These are phyloP conservation scores for Poecilia velifera DNA, from an alignment of 2,797 vertebrate species.

Conservation along the genomic window DNA sequence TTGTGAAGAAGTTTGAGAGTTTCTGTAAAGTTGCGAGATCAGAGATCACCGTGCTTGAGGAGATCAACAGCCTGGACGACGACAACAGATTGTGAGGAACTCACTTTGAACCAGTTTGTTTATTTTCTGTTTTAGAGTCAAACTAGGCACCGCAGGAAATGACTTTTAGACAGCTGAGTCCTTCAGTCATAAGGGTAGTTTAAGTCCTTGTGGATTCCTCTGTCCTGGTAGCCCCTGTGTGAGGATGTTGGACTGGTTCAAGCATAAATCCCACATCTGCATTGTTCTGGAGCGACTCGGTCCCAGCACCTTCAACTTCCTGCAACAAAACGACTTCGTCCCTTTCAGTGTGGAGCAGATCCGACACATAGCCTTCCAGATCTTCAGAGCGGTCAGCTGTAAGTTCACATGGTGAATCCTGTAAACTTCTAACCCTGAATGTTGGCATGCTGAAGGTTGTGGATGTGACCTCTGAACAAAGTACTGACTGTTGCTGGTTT, in stretches of 20 bases:
- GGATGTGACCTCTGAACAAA: background rate
- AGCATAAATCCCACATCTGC: slow-evolving; percentile 91
- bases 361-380: slow-evolving; percentile 91
- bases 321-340: slow-evolving; percentile 88
- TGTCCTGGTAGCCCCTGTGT: slow-evolving; percentile 86
- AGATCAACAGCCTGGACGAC: slow-evolving; percentile 88
- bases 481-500: background rate
- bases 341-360: slow-evolving; percentile 92
- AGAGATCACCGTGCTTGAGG: slow-evolving; percentile 91
- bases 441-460: background rate
- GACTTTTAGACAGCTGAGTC: background rate
- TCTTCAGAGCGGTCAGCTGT: slow-evolving; percentile 94
- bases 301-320: slow-evolving; percentile 92
- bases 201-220: background rate
- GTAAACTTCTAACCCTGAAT: background rate
- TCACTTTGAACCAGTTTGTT: background rate
- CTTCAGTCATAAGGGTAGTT: background rate
- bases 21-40: slow-evolving; percentile 90
- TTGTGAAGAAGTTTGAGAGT: slow-evolving; percentile 89
- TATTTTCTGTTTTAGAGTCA: background rate
- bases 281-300: slow-evolving; percentile 94
- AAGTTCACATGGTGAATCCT: slow-evolving; percentile 68
- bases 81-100: slow-evolving; percentile 87
- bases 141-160: background rate
- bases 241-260: slow-evolving; percentile 94